Conservation (phyloP, 2,797 vertebrate genomes). For the Onychomys leucogaster region DNA sequence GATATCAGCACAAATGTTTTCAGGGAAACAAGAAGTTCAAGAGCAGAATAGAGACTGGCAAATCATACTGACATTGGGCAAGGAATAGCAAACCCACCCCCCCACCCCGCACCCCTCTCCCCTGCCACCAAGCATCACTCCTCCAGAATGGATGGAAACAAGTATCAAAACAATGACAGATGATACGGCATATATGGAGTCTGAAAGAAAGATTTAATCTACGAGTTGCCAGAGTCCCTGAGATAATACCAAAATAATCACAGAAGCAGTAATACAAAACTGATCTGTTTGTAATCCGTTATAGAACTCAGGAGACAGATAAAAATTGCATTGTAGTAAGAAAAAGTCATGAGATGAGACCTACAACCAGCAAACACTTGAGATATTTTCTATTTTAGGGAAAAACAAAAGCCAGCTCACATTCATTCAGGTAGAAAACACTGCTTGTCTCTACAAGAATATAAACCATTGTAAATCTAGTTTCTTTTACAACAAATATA, state of each 20-base stretch:
- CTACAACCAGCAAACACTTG: neutral
- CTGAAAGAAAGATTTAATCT: slow-evolving; percentile 58
- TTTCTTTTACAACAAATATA: slow-evolving; percentile 30
- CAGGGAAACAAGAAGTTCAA: neutral
- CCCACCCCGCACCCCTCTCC: neutral
- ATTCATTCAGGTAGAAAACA: slow-evolving; percentile 34
- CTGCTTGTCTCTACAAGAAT: neutral
- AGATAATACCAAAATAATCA: slow-evolving; percentile 54
- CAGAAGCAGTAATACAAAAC: slow-evolving; percentile 39
- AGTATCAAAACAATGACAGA: slow-evolving; percentile 28
- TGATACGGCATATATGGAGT: neutral
- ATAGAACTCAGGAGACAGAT: slow-evolving; percentile 31
- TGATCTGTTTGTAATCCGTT: slow-evolving; percentile 31
- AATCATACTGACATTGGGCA: neutral
- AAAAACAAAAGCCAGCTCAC: neutral
- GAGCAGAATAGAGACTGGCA: neutral
- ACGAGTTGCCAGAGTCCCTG: neutral
- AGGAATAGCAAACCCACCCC: neutral
- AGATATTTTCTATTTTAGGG: slow-evolving; percentile 34
- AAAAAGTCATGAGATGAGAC: neutral
- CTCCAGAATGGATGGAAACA: neutral
- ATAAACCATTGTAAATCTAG: slow-evolving; percentile 20
- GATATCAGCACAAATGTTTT: neutral
- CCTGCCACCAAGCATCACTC: neutral
- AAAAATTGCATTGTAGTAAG: neutral